Base-by-base conservation (phyloP, 2,888 invertebrate species). In the Pseudeuparius sepicola region DNA sequence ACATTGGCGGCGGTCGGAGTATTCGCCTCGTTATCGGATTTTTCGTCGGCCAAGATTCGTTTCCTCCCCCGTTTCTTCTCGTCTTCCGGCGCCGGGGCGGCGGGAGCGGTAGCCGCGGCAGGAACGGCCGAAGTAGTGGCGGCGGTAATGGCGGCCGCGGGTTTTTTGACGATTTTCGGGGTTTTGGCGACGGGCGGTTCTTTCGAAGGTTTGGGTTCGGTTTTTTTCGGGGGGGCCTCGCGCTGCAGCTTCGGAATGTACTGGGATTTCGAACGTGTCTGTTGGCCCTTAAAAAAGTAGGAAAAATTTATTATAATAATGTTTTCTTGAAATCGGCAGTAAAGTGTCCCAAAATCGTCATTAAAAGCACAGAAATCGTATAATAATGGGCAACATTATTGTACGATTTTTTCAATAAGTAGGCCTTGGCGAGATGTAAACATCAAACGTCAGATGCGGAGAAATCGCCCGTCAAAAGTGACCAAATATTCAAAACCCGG, bases 251-350 rank as follows among this genome's bases (percentile, higher is more conserved):
- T 54, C 5, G 32, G 12, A 4, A 32, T 36, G 16, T 43, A 37
- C 34, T 46, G 48, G 1, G 56, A 51, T 45, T 61, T 63, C 2
- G 63, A 62, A 18, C 64, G 47, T 3, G 63, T 64, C 40, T 59
- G 59, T 40, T 64, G 61, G 17, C 50, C 47, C 52, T 53, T 36
- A 20, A n/a, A 43, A 42, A 28, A 34, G 42, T n/a, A n/a, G n/a
- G n/a, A n/a, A n/a, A n/a, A n/a, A n/a, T n/a, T n/a, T n/a, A n/a
- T n/a, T n/a, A n/a, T n/a, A n/a, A n/a, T n/a, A n/a, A n/a, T n/a
- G n/a, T n/a, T n/a, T n/a, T n/a, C n/a, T n/a, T n/a, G n/a, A n/a
- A n/a, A n/a, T n/a, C n/a, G n/a, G n/a, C n/a, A n/a, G n/a, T n/a
- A n/a, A n/a, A n/a, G n/a, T n/a, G n/a, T n/a, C n/a, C n/a, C n/a